phyloP scores from a whole-genome alignment of 2,113 vertebrate species.

The Scomber colias region DNA sequence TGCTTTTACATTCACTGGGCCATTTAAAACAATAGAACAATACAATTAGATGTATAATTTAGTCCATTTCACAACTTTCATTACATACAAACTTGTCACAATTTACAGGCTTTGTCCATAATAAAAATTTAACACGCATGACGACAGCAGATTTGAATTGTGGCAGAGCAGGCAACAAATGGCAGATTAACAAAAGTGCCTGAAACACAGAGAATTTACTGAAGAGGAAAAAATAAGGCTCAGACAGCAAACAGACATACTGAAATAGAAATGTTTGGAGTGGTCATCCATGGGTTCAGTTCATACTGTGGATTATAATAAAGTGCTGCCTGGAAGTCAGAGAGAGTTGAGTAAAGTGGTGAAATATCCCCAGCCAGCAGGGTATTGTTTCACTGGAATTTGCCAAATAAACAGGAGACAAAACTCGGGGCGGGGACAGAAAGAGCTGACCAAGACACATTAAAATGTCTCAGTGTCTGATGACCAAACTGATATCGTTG shows the following conservation, averaged over 20 bases:
- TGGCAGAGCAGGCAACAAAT: not conserved
- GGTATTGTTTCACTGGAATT: slow-evolving; percentile 61
- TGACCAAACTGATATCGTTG: not conserved
- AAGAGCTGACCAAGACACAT: not conserved
- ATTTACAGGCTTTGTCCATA: not conserved
- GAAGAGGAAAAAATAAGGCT: not conserved
- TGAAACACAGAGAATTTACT: not conserved
- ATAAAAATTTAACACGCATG: slow-evolving; percentile 4
- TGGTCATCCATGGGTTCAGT: not conserved
- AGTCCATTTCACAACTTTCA: slow-evolving; percentile 7
- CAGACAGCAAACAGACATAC: not conserved
- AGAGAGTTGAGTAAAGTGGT: slow-evolving; percentile 10
- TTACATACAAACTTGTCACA: not conserved
- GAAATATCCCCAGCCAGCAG: not conserved
- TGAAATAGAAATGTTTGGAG: not conserved
- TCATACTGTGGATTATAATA: not conserved
- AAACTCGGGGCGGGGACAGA: slow-evolving; percentile 27
- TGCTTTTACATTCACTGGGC: not conserved
- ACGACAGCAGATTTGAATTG: not conserved
- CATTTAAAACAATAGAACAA: slow-evolving; percentile 57
- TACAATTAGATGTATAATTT: slow-evolving; percentile 7
- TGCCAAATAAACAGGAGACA: slow-evolving; percentile 57
- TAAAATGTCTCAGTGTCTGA: not conserved
- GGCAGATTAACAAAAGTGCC: not conserved
- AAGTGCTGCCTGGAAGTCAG: not conserved